A percentile compares a stretch with the other conserved stretches of the same genome.
Evolutionary conservation across 2,797 vertebrate genomes (phyloP).

Genomic region (Microctenopoma steveboyesi): DNA sequence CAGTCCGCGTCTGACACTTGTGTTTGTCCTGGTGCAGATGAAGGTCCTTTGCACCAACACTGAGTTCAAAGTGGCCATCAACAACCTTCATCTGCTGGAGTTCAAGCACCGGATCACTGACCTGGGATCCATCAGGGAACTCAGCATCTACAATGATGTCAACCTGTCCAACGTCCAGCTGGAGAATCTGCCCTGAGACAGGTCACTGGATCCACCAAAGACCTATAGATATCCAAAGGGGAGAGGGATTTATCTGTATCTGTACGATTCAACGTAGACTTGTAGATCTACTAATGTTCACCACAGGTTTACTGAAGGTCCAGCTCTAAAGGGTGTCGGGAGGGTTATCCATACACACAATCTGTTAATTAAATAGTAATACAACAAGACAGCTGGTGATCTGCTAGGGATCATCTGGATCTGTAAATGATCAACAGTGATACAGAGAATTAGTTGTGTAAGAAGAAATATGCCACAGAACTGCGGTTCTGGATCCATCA

Average conservation of each 20-base stretch:
- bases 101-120: slow-evolving; percentile 41
- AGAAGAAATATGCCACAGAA: too few relatives aligned
- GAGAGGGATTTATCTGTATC: too few relatives aligned
- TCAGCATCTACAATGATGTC: slow-evolving; percentile 49
- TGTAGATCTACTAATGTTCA: neutral
- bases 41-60: slow-evolving; percentile 58
- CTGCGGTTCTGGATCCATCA: neutral
- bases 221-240: too few relatives aligned
- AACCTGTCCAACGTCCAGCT: slow-evolving; percentile 14
- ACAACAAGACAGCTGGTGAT: neutral
- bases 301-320: too few relatives aligned
- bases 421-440: too few relatives aligned
- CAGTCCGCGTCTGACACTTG: neutral
- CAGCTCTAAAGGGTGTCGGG: too few relatives aligned
- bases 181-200: slow-evolving; percentile 6
- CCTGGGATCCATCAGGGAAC: slow-evolving; percentile 20
- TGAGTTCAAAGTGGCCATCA: slow-evolving; percentile 49
- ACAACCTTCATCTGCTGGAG: slow-evolving; percentile 42
- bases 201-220: too few relatives aligned
- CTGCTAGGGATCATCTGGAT: neutral
- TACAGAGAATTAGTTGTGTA: neutral
- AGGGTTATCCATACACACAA: too few relatives aligned
- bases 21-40: slow-evolving; percentile 54
- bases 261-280: too few relatives aligned
- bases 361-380: too few relatives aligned